Base-by-base conservation (phyloP, 1,140 invertebrate species). In the Drosophila pallidifrons region DNA sequence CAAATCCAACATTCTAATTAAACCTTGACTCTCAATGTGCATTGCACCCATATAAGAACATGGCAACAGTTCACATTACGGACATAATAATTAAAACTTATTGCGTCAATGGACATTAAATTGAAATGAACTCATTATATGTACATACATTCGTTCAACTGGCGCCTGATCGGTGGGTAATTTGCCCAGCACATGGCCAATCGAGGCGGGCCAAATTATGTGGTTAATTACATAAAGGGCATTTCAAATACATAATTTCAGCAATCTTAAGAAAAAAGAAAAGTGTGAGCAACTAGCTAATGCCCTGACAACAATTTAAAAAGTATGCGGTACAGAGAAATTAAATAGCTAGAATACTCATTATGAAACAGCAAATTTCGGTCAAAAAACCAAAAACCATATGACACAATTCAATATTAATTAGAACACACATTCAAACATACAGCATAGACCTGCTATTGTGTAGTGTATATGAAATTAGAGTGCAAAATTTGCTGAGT, bases 171-270 rank as follows among this genome's bases (percentile, higher is more conserved):
- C 25, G 41, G 43, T 68, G 54, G 55, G 41, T 30, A 67, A 13
- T 55, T 55, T 55, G 41, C 55, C 41, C 16, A 46, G 5, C 70
- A 73, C 32, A 67, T 58, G 61, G 30, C 52, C 5, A n/a, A 41
- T 58, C 25, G 35, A 35, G n/a, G 35, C 16, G 35, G 51, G 51
- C 16, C 55, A 63, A 30, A 63, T 63, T 15, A 66, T 51, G 32
- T 25, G 6, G 16, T 57, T 57, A 51, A 61, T 75, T 75, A 69
- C 58, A 75, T 75, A 75, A 75, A 75, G 35, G 65, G 57, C 32
- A 35, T 43, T 74, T 68, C n/a, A 46, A 55, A 46, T 47, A 68
- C 30, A 59, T 16, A 38, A 47, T 67, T 54, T 67, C 28, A n/a
- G 28, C 16, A 52, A 51, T 41, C 15, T 3, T 5, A 35, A 35